Evolutionary conservation across 1,140 invertebrate genomes (phyloP).

Genomic region (Ceratina japonica): DNA sequence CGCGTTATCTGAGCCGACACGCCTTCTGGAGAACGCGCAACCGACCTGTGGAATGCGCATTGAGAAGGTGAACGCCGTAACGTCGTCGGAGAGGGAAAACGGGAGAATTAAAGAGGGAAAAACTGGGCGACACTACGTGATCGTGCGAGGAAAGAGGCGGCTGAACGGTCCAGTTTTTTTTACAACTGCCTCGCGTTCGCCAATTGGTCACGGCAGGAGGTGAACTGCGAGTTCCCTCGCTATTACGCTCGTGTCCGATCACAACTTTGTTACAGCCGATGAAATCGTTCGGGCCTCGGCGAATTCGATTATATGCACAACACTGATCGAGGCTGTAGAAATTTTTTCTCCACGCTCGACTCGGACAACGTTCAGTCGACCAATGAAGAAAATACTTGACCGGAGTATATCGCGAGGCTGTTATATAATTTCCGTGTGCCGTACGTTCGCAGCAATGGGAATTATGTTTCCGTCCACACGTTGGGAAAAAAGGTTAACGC

Average conservation of each 20-base stretch:
- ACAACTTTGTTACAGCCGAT: background rate
- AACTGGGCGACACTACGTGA: conserved; percentile 33
- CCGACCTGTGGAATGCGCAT: conserved; percentile 26
- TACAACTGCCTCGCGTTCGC: conserved; percentile 34
- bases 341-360: no score
- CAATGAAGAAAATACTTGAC: no score
- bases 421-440: background rate
- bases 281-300: background rate
- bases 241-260: conserved; percentile 2
- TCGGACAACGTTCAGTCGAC: no score
- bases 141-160: conserved; percentile 29
- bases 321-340: no score
- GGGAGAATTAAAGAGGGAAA: conserved; percentile 39
- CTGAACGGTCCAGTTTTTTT: conserved; percentile 54
- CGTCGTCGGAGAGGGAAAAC: conserved; percentile 31
- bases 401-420: no score
- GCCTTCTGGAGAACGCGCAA: conserved; percentile 43
- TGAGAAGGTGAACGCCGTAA: conserved; percentile 26
- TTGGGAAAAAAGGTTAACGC: background rate
- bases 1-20: conserved; percentile 13
- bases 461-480: background rate
- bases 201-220: conserved; percentile 24
- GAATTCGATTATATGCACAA: no score
- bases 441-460: background rate
- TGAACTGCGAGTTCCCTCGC: background rate